Evolutionary conservation across 2,113 vertebrate genomes (phyloP).

Genomic region (Nettapus auritus): DNA sequence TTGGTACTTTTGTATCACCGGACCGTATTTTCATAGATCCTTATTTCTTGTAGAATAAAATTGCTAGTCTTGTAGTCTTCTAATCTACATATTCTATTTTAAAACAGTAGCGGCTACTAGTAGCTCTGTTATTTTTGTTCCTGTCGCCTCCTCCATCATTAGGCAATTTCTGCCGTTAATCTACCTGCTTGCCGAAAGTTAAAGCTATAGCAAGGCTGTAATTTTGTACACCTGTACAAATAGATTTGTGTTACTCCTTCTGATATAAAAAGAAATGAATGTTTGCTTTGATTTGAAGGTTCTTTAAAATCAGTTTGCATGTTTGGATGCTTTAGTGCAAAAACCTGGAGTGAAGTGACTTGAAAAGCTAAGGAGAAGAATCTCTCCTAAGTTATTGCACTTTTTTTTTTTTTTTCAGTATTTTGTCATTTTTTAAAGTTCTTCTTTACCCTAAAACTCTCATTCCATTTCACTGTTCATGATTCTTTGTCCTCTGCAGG

Average conservation of each 20-base stretch:
- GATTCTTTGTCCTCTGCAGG: neutral
- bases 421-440: slow-evolving; percentile 13
- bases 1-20: neutral
- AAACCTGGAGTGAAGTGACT: neutral
- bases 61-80: neutral
- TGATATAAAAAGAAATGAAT: slow-evolving; percentile 1
- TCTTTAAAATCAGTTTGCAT: slow-evolving; percentile 4
- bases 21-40: neutral
- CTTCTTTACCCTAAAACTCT: neutral
- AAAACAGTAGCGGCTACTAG: neutral
- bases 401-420: neutral
- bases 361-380: neutral
- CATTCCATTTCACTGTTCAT: neutral
- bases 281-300: slow-evolving; percentile 37
- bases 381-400: neutral
- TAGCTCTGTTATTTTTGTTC: neutral
- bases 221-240: slow-evolving; percentile 31
- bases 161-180: neutral
- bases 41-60: neutral
- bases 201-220: neutral
- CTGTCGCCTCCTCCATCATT: neutral
- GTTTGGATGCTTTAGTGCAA: slow-evolving; percentile 19
- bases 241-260: neutral
- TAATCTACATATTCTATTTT: neutral
- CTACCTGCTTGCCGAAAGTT: neutral